phyloP scores from a whole-genome alignment of 2,113 vertebrate genomes.

The Benitochromis conjunctus region DNA sequence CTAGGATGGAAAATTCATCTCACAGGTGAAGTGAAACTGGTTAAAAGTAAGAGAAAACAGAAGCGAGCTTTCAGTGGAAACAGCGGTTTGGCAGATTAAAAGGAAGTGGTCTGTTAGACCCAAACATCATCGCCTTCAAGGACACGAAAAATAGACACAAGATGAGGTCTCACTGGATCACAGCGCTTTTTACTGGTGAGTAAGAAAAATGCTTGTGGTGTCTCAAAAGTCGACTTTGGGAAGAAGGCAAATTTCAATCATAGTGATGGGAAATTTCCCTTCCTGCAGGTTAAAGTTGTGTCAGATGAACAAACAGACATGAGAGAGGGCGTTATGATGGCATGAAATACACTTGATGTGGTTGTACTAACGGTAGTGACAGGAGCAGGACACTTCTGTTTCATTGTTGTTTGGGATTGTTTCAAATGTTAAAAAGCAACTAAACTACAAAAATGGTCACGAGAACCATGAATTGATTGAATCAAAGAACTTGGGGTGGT shows the following conservation, averaged over 20 bases:
- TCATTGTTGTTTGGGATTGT: neutral
- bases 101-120: neutral
- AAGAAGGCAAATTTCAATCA: neutral
- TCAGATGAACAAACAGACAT: neutral
- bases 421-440: neutral
- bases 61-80: neutral
- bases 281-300: neutral
- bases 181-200: neutral
- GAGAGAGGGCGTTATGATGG: accelerated
- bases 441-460: accelerated
- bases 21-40: neutral
- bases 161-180: neutral
- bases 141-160: neutral
- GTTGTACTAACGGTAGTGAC: neutral
- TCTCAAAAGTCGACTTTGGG: neutral
- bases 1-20: neutral
- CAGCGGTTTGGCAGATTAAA: neutral
- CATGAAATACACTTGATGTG: neutral
- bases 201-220: neutral
- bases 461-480: accelerated
- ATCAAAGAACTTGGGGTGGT: neutral
- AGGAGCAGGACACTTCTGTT: neutral
- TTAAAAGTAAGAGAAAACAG: neutral
- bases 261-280: neutral
- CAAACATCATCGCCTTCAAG: neutral